Evolutionary conservation across 1,140 invertebrate species (phyloP).

Genomic region (Formica exsecta): DNA sequence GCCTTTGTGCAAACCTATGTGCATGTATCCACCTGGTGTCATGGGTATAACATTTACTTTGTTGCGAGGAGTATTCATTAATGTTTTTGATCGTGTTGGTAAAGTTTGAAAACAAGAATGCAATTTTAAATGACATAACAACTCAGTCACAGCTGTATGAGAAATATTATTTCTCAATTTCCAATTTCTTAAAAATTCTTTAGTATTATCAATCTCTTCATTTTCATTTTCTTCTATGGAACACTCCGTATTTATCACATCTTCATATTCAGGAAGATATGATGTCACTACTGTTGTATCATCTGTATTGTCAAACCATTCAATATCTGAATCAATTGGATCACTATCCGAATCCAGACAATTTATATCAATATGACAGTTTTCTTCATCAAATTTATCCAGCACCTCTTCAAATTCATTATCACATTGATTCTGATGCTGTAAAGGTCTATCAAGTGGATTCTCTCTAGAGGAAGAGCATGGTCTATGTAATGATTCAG

Average conservation of each 20-base stretch:
- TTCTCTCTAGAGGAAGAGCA: not conserved
- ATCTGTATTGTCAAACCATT: not conserved
- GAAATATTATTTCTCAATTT: slow-evolving; percentile 18
- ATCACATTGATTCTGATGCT: not conserved
- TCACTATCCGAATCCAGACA: not conserved
- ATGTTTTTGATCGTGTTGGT: slow-evolving; percentile 9
- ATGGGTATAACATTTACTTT: not conserved
- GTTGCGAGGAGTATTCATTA: slow-evolving; percentile 1
- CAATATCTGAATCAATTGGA: slow-evolving; percentile 5
- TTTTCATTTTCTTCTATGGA: not conserved
- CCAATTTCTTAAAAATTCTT: slow-evolving; percentile 13
- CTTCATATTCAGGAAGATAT: too few species aligned
- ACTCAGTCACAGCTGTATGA: slow-evolving; percentile 1
- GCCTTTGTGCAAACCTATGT: slow-evolving; percentile 1
- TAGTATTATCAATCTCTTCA: not conserved
- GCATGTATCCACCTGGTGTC: not conserved
- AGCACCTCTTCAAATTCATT: not conserved
- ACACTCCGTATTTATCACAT: not conserved
- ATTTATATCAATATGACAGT: slow-evolving; percentile 5
- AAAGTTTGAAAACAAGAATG: slow-evolving; percentile 7
- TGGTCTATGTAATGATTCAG: not conserved
- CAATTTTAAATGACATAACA: not conserved
- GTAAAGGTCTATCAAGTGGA: not conserved
- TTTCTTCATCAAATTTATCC: not conserved
- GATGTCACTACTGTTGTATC: too few species aligned